Evolutionary conservation across 2,113 vertebrate genomes (phyloP).

Genomic region (Zosterops lateralis): DNA sequence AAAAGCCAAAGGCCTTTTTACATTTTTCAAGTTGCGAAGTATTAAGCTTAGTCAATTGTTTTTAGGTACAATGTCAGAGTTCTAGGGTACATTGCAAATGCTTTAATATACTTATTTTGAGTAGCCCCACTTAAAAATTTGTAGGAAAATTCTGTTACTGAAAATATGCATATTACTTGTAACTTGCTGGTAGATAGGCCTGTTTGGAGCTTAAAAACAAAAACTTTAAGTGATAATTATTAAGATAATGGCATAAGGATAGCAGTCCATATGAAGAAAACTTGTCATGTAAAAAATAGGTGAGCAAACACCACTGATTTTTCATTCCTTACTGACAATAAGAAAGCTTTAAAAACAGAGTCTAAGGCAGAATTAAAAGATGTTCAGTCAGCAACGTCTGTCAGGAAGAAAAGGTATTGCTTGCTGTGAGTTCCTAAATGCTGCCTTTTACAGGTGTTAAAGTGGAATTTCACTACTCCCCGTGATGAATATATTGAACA

Average conservation of each 20-base stretch:
- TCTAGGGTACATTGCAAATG: not conserved
- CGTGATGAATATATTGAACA: conserved; percentile 97
- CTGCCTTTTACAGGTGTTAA: conserved; percentile 82
- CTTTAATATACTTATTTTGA: not conserved
- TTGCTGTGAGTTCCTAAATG: not conserved
- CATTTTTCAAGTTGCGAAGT: not conserved
- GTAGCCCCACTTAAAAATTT: not conserved
- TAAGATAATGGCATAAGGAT: not conserved
- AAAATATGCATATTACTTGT: not conserved
- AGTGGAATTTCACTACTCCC: conserved; percentile 97
- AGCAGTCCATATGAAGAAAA: not conserved
- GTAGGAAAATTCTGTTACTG: not conserved
- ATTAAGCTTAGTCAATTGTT: not conserved
- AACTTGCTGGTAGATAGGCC: not conserved
- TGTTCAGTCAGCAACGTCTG: not conserved
- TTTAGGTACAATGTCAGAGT: not conserved
- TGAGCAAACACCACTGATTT: not conserved
- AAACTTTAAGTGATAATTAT: not conserved
- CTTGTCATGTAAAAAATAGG: not conserved
- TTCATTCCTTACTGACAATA: not conserved
- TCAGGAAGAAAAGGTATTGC: not conserved
- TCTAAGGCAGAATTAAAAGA: not conserved
- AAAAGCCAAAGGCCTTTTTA: not conserved
- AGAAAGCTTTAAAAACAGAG: not conserved
- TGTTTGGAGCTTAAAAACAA: not conserved